Evolutionary conservation across 2,888 invertebrate species (phyloP), one percentile per base, ranked within the genome.

Genomic region (Ophraella communa): DNA sequence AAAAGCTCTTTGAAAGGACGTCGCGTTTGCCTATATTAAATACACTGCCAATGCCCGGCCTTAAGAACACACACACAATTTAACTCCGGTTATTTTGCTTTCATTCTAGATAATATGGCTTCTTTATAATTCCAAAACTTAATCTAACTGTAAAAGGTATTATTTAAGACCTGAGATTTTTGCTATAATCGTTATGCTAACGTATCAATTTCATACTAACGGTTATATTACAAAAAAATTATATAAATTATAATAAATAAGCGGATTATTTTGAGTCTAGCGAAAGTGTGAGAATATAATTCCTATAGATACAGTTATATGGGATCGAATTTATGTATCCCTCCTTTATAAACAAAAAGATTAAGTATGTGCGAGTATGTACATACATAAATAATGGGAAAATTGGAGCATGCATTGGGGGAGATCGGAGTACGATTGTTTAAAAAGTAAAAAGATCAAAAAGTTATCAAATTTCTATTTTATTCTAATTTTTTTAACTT

Each of bases 211-310:
- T 54, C 39, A 39, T 39, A 39, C 54, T 54, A 4, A 39, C 21
- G 39, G 54, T 39, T 39, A 39, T 17, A 21, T 54, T 35, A 54
- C 42, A 39, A 14, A 35, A 11, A 35, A 10, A 35, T 11, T 1
- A 35, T 11, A 54, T 39, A 54, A 39, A n/a, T n/a, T 54, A 24
- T 51, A 51, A 14, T 14, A 10, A 54, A 54, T 17, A 21, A 35
- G 11, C 14, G 10, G 35, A 54, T 39, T 54, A 39, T 54, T 21
- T 54, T 54, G 14, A 18, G 23, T 2, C 23, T 35, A n/a, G 66
- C 66, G 66, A 66, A 66, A 66, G 66, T 66, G 66, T 66, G 66
- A 64, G 66, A 66, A 62, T 52, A 49, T 57, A 51, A 53, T 61
- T 61, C 47, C 27, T 35, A 56, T 56, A 30, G 30, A 30, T 11